Evolutionary conservation across 2,797 vertebrate genomes (phyloP).

Genomic region (Hippocampus kuda): DNA sequence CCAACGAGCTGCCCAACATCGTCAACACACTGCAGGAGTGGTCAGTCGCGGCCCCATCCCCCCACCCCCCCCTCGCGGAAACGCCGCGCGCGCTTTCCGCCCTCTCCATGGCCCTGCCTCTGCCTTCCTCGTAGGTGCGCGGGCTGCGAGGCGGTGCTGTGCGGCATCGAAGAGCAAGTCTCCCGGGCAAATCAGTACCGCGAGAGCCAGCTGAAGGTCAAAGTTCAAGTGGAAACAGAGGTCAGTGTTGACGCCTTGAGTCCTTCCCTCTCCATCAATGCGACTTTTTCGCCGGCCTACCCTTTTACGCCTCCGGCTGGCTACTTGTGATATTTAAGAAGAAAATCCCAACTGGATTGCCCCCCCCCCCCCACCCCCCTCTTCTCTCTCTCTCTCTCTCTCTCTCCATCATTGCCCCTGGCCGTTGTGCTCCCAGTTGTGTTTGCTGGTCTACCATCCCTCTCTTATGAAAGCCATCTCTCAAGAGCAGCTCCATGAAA

Average conservation of each 20-base stretch:
- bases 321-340: conserved; percentile 31
- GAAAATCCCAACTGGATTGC: background rate
- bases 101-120: background rate
- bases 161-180: conserved; percentile 92
- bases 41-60: conserved; percentile 58
- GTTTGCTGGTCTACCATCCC: background rate
- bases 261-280: conserved; percentile 17
- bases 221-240: conserved; percentile 96
- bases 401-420: background rate
- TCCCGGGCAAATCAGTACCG: conserved; percentile 91
- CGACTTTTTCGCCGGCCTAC: conserved; percentile 17
- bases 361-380: too few relatives aligned
- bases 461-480: conserved; percentile 4
- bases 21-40: conserved; percentile 96
- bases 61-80: conserved; percentile 10
- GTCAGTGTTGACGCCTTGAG: conserved; percentile 57
- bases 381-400: too few relatives aligned
- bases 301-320: conserved; percentile 13
- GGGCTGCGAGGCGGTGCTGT: conserved; percentile 88
- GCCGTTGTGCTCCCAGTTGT: background rate
- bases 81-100: conserved; percentile 16
- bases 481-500: conserved; percentile 1
- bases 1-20: conserved; percentile 93
- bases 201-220: conserved; percentile 89
- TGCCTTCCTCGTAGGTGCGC: conserved; percentile 71